Percentiles rank a stretch among this genome's conserved stretches.
Evolutionary conservation across 2,888 invertebrate genomes (phyloP).

Genomic region (Eupithecia tripunctaria): DNA sequence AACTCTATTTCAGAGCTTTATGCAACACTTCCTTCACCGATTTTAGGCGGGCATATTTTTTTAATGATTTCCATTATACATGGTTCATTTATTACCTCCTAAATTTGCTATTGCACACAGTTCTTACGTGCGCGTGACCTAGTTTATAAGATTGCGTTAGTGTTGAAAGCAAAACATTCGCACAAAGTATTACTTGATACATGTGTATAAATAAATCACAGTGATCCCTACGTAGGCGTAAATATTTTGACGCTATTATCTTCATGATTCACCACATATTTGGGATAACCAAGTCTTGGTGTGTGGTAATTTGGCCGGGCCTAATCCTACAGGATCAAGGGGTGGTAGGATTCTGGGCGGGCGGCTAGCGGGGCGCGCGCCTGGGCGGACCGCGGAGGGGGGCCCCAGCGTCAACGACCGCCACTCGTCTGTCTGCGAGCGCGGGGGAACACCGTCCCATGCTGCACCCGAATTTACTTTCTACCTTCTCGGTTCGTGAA

Average conservation of each 20-base stretch:
- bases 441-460: slow-evolving; percentile 69
- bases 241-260: slow-evolving; percentile 11
- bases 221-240: slow-evolving; percentile 30
- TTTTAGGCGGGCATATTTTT: slow-evolving; percentile 35
- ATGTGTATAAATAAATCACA: slow-evolving; percentile 48
- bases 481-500: slow-evolving; percentile 48
- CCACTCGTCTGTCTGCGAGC: slow-evolving; percentile 75
- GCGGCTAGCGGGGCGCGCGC: slow-evolving; percentile 73
- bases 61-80: slow-evolving; percentile 39
- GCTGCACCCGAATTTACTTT: slow-evolving; percentile 63
- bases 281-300: slow-evolving; percentile 44
- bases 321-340: slow-evolving; percentile 52
- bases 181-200: slow-evolving; percentile 37
- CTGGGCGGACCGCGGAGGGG: slow-evolving; percentile 63
- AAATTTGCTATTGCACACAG: slow-evolving; percentile 45
- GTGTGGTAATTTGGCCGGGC: slow-evolving; percentile 48
- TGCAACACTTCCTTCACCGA: slow-evolving; percentile 46
- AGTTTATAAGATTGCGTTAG: slow-evolving; percentile 61
- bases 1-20: slow-evolving; percentile 43
- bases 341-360: slow-evolving; percentile 71
- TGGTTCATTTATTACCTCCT: slow-evolving; percentile 40
- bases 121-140: slow-evolving; percentile 55
- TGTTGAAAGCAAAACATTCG: slow-evolving; percentile 47
- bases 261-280: slow-evolving; percentile 34
- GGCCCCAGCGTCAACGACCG: slow-evolving; percentile 82